phyloP scores from a whole-genome alignment of 2,113 vertebrate species.

The Mustela lutreola region DNA sequence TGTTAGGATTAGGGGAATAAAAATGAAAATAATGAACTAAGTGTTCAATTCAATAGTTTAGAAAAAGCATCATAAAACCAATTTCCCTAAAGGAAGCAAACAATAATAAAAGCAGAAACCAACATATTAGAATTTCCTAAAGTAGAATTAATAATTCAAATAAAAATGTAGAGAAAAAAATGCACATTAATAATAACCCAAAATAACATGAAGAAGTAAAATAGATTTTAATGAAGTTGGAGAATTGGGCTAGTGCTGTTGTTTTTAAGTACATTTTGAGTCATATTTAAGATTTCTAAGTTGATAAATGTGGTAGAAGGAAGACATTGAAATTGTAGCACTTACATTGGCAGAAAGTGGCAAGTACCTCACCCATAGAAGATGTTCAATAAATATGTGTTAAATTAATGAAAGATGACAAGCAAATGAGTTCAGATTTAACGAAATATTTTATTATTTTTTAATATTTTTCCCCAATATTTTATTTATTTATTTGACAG shows the following conservation, averaged over 20 bases:
- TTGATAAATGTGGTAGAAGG: neutral
- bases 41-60: slow-evolving; percentile 7
- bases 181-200: neutral
- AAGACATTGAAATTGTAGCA: neutral
- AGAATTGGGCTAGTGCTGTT: neutral
- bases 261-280: neutral
- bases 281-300: neutral
- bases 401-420: neutral
- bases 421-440: neutral
- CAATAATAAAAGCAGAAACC: neutral
- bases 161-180: slow-evolving; percentile 13
- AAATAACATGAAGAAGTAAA: neutral
- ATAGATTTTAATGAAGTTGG: neutral
- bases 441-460: too few relatives aligned
- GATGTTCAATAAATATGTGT: neutral
- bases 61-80: slow-evolving; percentile 7
- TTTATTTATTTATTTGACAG: too few relatives aligned
- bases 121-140: neutral
- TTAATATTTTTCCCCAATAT: too few relatives aligned
- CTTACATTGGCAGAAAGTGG: neutral
- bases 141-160: slow-evolving; percentile 7
- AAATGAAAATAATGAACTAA: slow-evolving; percentile 53
- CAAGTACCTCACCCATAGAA: neutral
- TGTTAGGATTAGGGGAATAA: neutral
- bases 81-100: neutral